phyloP scores from a whole-genome alignment of 2,797 vertebrate species.

The Paguma larvata region DNA sequence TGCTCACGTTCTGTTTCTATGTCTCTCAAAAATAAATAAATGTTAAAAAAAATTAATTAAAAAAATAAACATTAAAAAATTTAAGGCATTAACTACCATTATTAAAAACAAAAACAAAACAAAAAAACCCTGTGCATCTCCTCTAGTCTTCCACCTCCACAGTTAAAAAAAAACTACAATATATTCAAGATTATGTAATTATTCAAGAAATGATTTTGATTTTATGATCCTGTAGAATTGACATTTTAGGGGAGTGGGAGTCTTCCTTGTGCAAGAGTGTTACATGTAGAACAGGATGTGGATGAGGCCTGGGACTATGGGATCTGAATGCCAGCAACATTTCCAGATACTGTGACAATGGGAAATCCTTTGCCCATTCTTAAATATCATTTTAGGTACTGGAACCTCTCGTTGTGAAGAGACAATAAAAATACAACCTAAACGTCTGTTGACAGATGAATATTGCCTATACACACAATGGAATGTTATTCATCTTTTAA shows the following conservation, averaged over 20 bases:
- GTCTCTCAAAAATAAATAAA: too few species aligned
- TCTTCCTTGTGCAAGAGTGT: neutral
- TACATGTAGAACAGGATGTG: neutral
- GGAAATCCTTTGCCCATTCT: neutral
- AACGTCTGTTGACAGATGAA: neutral
- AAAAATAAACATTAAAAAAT: too few species aligned
- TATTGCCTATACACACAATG: neutral
- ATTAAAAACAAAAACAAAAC: too few species aligned
- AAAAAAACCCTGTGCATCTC: neutral
- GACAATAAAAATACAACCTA: neutral
- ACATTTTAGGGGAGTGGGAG: neutral
- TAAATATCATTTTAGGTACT: neutral
- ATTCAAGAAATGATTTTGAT: neutral
- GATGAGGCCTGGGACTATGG: neutral
- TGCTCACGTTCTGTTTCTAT: too few species aligned
- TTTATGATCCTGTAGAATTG: neutral
- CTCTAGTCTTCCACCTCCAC: neutral
- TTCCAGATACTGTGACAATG: neutral
- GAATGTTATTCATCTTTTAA: neutral
- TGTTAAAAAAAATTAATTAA: too few species aligned
- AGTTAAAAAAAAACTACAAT: neutral
- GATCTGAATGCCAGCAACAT: neutral
- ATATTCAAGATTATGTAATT: neutral
- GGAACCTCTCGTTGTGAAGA: neutral
- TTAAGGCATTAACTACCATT: too few species aligned